Evolutionary conservation across 1,140 invertebrate species (phyloP).

Genomic region (Lordiphosa collinella): DNA sequence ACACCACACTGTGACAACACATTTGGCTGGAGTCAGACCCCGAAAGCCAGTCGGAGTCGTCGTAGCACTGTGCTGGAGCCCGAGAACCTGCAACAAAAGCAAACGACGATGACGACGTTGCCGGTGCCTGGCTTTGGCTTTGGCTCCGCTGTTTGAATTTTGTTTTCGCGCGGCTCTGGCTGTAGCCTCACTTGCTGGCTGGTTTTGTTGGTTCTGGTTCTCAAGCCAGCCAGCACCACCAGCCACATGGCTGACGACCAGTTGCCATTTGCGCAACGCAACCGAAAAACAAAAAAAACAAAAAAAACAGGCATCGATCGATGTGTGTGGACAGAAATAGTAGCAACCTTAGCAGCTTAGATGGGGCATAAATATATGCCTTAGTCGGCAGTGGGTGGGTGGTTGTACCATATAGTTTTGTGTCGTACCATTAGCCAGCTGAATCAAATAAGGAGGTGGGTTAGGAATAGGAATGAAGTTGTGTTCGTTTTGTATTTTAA

Average conservation of each 20-base stretch:
- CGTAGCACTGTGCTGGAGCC: slow-evolving; percentile 25
- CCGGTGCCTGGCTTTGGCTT: slow-evolving; percentile 7
- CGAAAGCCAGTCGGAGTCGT: slow-evolving; percentile 7
- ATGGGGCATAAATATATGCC: slow-evolving; percentile 11
- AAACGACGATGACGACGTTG: slow-evolving; percentile 25
- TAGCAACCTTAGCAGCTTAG: slow-evolving; percentile 15
- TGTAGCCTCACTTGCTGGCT: slow-evolving; percentile 27
- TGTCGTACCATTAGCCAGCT: too few relatives aligned
- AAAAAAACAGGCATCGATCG: slow-evolving; percentile 37
- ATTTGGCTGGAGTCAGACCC: slow-evolving; percentile 42
- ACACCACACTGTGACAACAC: slow-evolving; percentile 72
- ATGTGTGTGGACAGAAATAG: slow-evolving; percentile 50
- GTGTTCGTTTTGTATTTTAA: too few relatives aligned
- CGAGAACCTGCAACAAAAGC: slow-evolving; percentile 35
- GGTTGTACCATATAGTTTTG: too few relatives aligned
- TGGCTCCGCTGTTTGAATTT: slow-evolving; percentile 9
- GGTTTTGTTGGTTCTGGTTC: slow-evolving; percentile 52
- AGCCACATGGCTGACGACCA: slow-evolving; percentile 37
- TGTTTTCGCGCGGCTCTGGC: slow-evolving; percentile 14
- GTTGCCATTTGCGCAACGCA: slow-evolving; percentile 68
- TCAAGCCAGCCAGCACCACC: slow-evolving; percentile 35
- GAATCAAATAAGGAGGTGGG: too few relatives aligned
- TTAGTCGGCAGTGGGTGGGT: slow-evolving; percentile 29
- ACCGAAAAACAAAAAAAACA: slow-evolving; percentile 46
- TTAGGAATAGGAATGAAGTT: too few relatives aligned